Conservation (phyloP, 2,797 vertebrate species). For the Neomorphus geoffroyi region DNA sequence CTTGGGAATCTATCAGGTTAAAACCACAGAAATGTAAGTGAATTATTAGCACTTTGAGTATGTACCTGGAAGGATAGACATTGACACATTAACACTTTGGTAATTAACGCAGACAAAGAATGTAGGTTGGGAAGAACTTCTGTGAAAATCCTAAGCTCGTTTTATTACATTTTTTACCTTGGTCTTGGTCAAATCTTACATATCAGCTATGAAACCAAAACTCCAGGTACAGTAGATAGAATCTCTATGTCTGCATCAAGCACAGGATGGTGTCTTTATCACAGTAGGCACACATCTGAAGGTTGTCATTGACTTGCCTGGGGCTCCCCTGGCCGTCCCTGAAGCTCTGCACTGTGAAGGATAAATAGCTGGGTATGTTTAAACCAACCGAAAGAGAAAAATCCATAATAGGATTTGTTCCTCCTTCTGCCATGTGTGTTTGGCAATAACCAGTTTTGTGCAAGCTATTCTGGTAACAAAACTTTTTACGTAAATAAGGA, state of each 20-base stretch:
- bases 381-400: neutral
- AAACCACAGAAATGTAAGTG: neutral
- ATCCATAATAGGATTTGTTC: neutral
- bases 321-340: neutral
- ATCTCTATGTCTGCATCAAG: neutral
- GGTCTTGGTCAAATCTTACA: neutral
- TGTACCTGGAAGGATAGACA: neutral
- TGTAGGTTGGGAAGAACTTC: neutral
- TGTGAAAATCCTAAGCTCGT: neutral
- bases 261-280: neutral
- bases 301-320: neutral
- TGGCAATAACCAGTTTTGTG: neutral
- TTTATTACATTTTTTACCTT: neutral
- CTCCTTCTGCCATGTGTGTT: neutral
- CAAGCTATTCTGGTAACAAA: neutral
- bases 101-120: neutral
- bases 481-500: neutral
- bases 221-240: neutral
- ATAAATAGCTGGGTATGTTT: neutral
- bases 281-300: neutral
- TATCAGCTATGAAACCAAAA: neutral
- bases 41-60: conserved; percentile 9
- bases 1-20: neutral
- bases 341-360: neutral
- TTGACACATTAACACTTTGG: neutral